These are phyloP conservation scores for Psilanteris sp. DNA, from an alignment of 1,140 invertebrate species.

Conservation along the genomic window DNA sequence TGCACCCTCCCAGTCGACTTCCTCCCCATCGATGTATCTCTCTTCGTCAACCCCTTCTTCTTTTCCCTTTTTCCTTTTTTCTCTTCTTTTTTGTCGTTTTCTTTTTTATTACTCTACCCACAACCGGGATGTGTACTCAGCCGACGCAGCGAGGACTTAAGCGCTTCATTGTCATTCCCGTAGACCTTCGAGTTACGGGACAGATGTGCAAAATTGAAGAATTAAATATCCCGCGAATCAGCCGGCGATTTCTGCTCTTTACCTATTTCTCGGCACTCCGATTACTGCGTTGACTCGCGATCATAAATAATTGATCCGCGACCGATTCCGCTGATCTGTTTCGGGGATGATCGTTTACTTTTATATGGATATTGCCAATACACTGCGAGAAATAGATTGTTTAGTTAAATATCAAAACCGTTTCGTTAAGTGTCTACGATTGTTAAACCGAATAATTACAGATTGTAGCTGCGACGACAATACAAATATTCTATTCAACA, in stretches of 20 bases:
- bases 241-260: slow-evolving; percentile 20
- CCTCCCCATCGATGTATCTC: slow-evolving; percentile 60
- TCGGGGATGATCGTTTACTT: too few species aligned
- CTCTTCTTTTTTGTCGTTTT: slow-evolving; percentile 24
- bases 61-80: background rate
- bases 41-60: slow-evolving; percentile 21
- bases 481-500: too few species aligned
- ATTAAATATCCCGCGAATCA: slow-evolving; percentile 56
- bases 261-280: background rate
- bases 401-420: too few species aligned
- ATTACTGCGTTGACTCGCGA: background rate
- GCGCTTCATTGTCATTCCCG: slow-evolving; percentile 75
- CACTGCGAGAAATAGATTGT: too few species aligned
- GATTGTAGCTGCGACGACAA: too few species aligned
- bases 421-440: too few species aligned
- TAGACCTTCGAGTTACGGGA: slow-evolving; percentile 69
- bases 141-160: slow-evolving; percentile 75
- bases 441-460: too few species aligned
- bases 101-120: slow-evolving; percentile 59
- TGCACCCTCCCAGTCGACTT: slow-evolving; percentile 57
- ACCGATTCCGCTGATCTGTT: too few species aligned
- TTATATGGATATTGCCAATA: too few species aligned
- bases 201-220: slow-evolving; percentile 78
- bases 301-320: too few species aligned
- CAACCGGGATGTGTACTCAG: slow-evolving; percentile 72